Evolutionary conservation across 2,797 vertebrate genomes (phyloP).

Genomic region (Distichodus sexfasciatus): DNA sequence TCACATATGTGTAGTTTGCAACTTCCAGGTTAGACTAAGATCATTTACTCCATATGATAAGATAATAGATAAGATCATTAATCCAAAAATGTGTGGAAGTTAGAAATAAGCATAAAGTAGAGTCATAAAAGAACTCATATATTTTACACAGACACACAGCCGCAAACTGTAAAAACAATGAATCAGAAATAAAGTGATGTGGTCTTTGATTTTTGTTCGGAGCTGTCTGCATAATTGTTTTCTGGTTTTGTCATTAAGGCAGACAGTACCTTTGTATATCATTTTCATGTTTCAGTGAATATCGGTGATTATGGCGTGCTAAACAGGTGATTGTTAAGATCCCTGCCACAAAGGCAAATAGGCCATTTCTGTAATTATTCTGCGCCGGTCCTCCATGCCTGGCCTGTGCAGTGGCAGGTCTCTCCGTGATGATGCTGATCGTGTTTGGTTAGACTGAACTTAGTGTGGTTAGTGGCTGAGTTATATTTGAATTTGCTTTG

Average conservation of each 20-base stretch:
- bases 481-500: conserved; percentile 19
- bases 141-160: too few species aligned
- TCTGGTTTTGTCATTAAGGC: not conserved
- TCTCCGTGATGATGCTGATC: conserved; percentile 19
- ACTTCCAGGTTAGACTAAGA: too few species aligned
- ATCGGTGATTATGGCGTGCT: not conserved
- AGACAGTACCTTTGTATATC: not conserved
- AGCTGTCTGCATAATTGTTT: not conserved
- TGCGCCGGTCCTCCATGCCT: not conserved
- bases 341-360: not conserved
- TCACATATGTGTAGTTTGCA: too few species aligned
- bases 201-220: not conserved
- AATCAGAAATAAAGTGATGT: too few species aligned
- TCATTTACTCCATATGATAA: too few species aligned
- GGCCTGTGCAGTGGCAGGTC: not conserved
- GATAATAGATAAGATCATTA: too few species aligned
- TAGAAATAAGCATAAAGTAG: too few species aligned
- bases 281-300: not conserved
- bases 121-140: too few species aligned
- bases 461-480: conserved; percentile 22
- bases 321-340: not conserved
- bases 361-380: not conserved
- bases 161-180: too few species aligned
- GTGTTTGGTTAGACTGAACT: conserved; percentile 27
- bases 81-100: too few species aligned